A percentile compares a stretch with the other conserved stretches of the same genome.
Conservation (phyloP, 2,888 invertebrate species). For the Adelphocoris suturalis region DNA sequence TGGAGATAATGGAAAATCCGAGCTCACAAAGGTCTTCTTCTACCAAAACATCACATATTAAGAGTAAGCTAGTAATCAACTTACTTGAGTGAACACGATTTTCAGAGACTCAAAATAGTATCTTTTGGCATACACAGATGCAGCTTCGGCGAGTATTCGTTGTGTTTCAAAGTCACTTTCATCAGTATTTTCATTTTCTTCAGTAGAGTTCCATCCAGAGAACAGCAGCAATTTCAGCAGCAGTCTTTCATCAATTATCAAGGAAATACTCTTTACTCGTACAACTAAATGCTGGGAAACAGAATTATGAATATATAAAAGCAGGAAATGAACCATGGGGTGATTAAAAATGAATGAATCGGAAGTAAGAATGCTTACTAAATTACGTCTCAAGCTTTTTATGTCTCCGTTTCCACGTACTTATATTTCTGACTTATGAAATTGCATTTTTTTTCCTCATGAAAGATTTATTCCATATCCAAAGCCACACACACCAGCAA, state of each 20-base stretch:
- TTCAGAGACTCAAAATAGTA: conserved; percentile 92
- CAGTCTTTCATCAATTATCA: conserved; percentile 92
- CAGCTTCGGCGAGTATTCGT: conserved; percentile 88
- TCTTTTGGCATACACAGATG: conserved; percentile 89
- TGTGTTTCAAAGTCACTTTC: conserved; percentile 91
- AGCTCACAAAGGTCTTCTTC: not conserved
- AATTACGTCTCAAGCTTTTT: no score
- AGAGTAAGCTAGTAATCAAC: not conserved
- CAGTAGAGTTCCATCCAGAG: conserved; percentile 79
- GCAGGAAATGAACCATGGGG: no score
- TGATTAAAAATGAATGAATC: no score
- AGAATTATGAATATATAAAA: no score
- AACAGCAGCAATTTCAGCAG: conserved; percentile 84
- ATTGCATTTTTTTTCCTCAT: no score
- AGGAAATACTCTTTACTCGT: conserved; percentile 88
- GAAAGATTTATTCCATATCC: no score
- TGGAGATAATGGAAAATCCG: conserved; percentile 72
- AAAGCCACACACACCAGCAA: no score
- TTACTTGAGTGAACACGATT: conserved; percentile 87
- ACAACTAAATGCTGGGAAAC: conserved; percentile 86
- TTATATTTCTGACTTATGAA: no score
- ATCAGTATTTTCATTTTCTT: conserved; percentile 82
- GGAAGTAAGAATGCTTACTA: no score
- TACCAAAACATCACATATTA: no score
- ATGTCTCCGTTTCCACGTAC: no score